A percentile compares a stretch with the other conserved stretches of the same genome.
phyloP scores from a whole-genome alignment of 2,888 invertebrate genomes.

The Dione juno region DNA sequence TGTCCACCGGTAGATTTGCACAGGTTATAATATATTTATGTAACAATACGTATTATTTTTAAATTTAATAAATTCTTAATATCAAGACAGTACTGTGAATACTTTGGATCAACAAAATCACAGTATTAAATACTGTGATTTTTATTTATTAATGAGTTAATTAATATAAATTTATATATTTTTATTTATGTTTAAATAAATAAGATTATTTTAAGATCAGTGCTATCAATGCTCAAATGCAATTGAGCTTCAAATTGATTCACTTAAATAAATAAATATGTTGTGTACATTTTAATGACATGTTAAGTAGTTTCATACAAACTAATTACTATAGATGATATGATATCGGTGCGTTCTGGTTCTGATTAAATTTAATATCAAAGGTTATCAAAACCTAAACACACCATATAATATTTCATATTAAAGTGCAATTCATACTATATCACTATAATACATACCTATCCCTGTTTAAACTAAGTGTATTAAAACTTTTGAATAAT shows the following conservation, averaged over 20 bases:
- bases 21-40: slow-evolving; percentile 25
- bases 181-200: no score
- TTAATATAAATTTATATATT: no score
- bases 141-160: no score
- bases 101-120: no score
- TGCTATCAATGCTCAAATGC: no score
- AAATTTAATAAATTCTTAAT: no score
- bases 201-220: no score
- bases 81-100: no score
- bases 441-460: not conserved
- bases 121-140: no score
- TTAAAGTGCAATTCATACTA: not conserved
- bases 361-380: slow-evolving; percentile 21
- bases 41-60: not conserved
- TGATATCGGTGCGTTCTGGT: slow-evolving; percentile 16
- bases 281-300: slow-evolving; percentile 16
- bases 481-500: not conserved
- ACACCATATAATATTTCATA: slow-evolving; percentile 34
- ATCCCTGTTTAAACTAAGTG: not conserved
- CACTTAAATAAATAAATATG: slow-evolving; percentile 10
- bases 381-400: slow-evolving; percentile 31
- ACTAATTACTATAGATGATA: slow-evolving; percentile 17
- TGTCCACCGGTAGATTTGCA: slow-evolving; percentile 19
- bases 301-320: slow-evolving; percentile 2
- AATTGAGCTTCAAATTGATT: not conserved